phyloP scores from a whole-genome alignment of 2,797 vertebrate species.

The Hirundo rustica region DNA sequence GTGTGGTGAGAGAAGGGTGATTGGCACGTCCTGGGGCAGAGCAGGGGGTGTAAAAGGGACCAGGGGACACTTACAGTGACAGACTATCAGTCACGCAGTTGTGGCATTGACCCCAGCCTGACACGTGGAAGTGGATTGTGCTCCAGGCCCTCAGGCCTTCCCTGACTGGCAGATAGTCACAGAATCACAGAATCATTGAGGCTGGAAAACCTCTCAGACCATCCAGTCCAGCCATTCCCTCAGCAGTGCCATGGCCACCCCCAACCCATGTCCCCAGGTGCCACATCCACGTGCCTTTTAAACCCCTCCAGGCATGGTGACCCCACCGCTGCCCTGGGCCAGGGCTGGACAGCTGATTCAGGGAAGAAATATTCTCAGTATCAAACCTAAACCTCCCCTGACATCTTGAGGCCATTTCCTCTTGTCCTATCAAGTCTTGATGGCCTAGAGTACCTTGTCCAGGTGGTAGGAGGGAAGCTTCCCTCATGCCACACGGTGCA shows the following conservation, averaged over 20 bases:
- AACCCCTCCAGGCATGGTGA: not conserved
- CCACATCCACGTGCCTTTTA: not conserved
- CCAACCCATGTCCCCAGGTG: not conserved
- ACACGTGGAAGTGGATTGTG: rapidly evolving
- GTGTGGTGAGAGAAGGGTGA: not conserved
- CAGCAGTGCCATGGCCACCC: not conserved
- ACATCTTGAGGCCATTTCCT: not conserved
- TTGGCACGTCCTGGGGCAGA: not conserved
- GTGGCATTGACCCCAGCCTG: not conserved
- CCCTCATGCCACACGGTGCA: rapidly evolving
- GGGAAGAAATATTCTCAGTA: not conserved
- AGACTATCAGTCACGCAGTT: too few relatives aligned
- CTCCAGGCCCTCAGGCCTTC: not conserved
- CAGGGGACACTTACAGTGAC: not conserved
- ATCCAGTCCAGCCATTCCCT: not conserved
- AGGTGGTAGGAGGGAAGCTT: not conserved
- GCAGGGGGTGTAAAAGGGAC: not conserved
- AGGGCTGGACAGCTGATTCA: not conserved
- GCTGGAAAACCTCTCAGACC: not conserved
- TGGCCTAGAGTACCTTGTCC: not conserved
- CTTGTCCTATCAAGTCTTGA: not conserved
- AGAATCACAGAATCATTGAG: not conserved
- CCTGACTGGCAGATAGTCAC: not conserved
- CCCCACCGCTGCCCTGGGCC: not conserved
- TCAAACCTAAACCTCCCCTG: not conserved